Evolutionary conservation across 2,888 invertebrate species (phyloP).

Genomic region (Calliopum simillimum): DNA sequence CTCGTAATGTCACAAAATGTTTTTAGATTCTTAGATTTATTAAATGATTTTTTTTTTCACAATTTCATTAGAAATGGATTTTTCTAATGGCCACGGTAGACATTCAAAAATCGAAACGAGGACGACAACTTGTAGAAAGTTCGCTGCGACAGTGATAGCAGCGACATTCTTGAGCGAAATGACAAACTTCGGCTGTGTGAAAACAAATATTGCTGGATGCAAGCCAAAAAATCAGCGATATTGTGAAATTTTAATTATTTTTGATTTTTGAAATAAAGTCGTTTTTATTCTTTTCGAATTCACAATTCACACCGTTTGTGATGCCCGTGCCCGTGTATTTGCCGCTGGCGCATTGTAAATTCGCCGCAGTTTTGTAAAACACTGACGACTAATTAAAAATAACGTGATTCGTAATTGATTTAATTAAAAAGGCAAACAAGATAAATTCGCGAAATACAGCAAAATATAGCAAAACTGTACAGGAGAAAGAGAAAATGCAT

Average conservation of each 20-base stretch:
- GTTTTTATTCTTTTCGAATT: not conserved
- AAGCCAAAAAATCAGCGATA: conserved; percentile 30
- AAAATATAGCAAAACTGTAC: not conserved
- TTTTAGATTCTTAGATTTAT: conserved; percentile 8
- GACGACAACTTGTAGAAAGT: conserved; percentile 31
- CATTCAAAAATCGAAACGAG: conserved; percentile 24
- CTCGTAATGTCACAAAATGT: not conserved
- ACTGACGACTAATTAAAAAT: conserved; percentile 27
- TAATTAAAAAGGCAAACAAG: conserved; percentile 31
- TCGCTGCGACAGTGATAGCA: conserved; percentile 2
- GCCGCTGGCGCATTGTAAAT: conserved; percentile 28
- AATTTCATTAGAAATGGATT: not conserved
- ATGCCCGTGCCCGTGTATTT: not conserved
- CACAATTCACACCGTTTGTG: not conserved
- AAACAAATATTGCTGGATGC: conserved; percentile 20
- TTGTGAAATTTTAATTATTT: conserved; percentile 36
- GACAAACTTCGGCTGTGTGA: conserved; percentile 23
- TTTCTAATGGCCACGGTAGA: not conserved
- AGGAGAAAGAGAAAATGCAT: no score
- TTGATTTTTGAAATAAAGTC: conserved; percentile 27
- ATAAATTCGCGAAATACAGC: conserved; percentile 15
- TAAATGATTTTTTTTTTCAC: conserved; percentile 15
- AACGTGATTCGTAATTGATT: conserved; percentile 31
- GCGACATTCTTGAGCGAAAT: conserved; percentile 12
- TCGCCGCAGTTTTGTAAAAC: conserved; percentile 35